A percentile compares a stretch with the other conserved stretches of the same genome.
Evolutionary conservation across 1,140 invertebrate species (phyloP).

Genomic region (Aethina tumida): DNA sequence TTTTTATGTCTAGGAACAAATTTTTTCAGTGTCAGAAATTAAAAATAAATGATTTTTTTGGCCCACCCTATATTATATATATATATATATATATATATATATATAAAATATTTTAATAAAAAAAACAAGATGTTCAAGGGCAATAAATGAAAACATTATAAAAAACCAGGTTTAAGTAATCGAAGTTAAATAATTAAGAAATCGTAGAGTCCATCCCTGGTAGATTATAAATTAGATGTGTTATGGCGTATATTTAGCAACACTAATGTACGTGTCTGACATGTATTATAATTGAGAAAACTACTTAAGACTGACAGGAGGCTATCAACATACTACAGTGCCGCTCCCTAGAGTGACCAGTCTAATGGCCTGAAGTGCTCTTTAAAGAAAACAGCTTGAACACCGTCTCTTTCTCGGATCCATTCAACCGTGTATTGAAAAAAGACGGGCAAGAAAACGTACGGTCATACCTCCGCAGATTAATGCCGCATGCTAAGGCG

Average conservation of each 20-base stretch:
- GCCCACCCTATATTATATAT: too few relatives aligned
- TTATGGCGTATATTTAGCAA: constrained; percentile 33
- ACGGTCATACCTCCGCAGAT: constrained; percentile 3
- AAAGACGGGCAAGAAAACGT: not conserved
- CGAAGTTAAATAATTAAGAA: too few relatives aligned
- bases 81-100: too few relatives aligned
- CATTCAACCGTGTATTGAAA: constrained; percentile 1
- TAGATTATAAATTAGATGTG: constrained; percentile 29
- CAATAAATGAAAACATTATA: too few relatives aligned
- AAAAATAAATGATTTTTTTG: too few relatives aligned
- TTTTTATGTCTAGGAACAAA: too few relatives aligned
- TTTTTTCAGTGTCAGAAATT: too few relatives aligned
- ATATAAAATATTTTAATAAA: too few relatives aligned
- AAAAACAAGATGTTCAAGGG: too few relatives aligned
- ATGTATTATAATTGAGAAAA: constrained; percentile 35
- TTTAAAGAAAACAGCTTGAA: constrained; percentile 1
- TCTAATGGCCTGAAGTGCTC: constrained; percentile 7
- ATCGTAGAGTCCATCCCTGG: too few relatives aligned
- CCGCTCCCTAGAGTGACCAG: constrained; percentile 25
- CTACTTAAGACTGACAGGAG: constrained; percentile 32
- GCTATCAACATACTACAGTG: constrained; percentile 31
- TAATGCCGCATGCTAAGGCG: constrained; percentile 10
- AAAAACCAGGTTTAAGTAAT: too few relatives aligned
- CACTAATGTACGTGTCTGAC: constrained; percentile 33
- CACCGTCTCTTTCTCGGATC: not conserved